These are phyloP conservation scores for Neuroterus valhalla DNA, from an alignment of 1,140 invertebrate species.

Conservation along the genomic window DNA sequence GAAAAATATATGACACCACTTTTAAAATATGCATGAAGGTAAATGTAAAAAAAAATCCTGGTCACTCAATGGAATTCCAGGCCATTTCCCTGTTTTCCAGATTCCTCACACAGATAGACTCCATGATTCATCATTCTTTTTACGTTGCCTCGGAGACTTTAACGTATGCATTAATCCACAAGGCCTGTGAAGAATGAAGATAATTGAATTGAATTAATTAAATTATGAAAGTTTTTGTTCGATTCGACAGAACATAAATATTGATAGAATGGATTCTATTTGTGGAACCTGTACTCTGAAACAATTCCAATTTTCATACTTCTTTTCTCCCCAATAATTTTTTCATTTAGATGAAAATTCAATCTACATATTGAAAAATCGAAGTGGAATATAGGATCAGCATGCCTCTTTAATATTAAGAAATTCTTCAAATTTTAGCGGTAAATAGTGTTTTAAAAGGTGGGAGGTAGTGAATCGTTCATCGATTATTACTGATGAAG, in stretches of 20 bases:
- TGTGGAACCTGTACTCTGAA: background rate
- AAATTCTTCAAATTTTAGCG: conserved; percentile 21
- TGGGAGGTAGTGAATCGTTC: conserved; percentile 9
- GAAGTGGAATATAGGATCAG: conserved; percentile 21
- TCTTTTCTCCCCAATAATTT: background rate
- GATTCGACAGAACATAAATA: no score
- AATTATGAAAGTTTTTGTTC: no score
- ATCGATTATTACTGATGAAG: background rate
- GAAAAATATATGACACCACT: no score
- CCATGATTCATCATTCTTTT: background rate
- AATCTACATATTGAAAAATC: conserved; percentile 24
- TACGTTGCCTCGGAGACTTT: conserved; percentile 10
- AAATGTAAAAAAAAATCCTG: no score
- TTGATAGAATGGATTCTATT: no score
- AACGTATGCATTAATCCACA: conserved; percentile 5
- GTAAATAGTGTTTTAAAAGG: conserved; percentile 15
- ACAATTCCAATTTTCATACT: background rate
- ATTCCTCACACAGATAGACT: background rate
- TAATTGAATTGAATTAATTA: background rate
- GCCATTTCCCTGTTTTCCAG: no score
- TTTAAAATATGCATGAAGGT: no score
- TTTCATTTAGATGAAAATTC: conserved; percentile 13
- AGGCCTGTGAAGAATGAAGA: conserved; percentile 5
- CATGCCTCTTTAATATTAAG: background rate
- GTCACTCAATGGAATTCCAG: no score